phyloP scores from a whole-genome alignment of 2,113 vertebrate species.

The Epinephelus lanceolatus region DNA sequence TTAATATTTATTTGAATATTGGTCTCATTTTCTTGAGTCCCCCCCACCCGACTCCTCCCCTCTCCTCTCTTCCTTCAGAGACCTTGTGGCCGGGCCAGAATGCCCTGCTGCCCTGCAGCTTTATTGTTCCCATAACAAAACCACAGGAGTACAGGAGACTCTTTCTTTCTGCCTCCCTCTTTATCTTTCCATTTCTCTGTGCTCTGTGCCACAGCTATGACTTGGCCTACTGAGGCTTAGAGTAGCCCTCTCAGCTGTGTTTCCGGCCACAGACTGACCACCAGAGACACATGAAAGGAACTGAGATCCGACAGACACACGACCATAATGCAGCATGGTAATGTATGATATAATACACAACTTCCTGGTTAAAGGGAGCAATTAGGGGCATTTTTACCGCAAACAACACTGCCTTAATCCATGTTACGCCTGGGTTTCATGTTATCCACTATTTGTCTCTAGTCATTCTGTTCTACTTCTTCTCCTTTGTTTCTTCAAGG shows the following conservation, averaged over 20 bases:
- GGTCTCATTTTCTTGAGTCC: too few relatives aligned
- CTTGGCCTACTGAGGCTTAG: background rate
- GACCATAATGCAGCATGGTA: constrained; percentile 10
- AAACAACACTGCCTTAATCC: background rate
- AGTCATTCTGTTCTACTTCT: too few relatives aligned
- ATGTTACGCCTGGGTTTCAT: background rate
- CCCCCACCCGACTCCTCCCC: too few relatives aligned
- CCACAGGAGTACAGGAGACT: background rate
- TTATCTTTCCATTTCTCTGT: background rate
- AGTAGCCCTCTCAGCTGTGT: constrained; percentile 9
- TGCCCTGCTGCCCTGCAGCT: background rate
- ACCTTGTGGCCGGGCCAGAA: background rate
- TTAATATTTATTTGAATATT: too few relatives aligned
- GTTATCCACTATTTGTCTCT: background rate
- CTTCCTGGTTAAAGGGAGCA: constrained; percentile 7
- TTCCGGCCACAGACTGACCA: constrained; percentile 28
- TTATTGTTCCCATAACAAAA: constrained; percentile 40
- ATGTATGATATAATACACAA: background rate
- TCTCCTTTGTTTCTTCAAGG: background rate
- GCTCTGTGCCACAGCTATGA: background rate
- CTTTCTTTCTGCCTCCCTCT: background rate
- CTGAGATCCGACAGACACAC: background rate
- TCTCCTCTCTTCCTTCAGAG: constrained; percentile 9
- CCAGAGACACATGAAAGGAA: constrained; percentile 8
- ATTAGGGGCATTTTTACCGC: background rate